Evolutionary conservation across 2,797 vertebrate genomes (phyloP).

Genomic region (Psittacula echo): DNA sequence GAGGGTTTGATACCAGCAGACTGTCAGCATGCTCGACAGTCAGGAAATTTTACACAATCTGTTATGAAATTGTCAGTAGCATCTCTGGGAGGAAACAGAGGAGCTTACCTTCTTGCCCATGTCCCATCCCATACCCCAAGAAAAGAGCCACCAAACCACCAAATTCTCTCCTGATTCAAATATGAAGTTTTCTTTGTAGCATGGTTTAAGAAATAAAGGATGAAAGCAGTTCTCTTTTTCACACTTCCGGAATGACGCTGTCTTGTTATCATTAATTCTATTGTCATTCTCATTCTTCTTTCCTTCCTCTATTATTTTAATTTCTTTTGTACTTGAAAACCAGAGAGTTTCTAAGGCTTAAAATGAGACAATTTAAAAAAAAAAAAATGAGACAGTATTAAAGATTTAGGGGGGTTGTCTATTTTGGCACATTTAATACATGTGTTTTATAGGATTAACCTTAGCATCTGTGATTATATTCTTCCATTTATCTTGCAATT

Average conservation of each 20-base stretch:
- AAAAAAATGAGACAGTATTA: neutral
- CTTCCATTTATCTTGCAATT: neutral
- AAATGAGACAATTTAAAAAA: neutral
- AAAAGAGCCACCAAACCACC: neutral
- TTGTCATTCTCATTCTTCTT: neutral
- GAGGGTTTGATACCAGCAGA: neutral
- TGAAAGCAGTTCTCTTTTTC: neutral
- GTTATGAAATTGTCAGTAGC: neutral
- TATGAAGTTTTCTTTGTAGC: neutral
- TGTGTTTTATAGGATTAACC: neutral
- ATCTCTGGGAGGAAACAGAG: neutral
- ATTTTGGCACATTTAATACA: neutral
- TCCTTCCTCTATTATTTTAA: neutral
- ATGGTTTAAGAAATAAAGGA: neutral
- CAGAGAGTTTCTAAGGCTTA: neutral
- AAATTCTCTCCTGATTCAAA: neutral
- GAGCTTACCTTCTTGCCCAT: neutral
- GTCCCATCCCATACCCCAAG: accelerated
- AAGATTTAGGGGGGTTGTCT: neutral
- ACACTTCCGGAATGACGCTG: neutral
- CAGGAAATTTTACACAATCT: neutral
- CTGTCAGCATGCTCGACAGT: neutral
- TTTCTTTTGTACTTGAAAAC: neutral
- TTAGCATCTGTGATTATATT: neutral
- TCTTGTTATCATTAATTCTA: neutral